A percentile compares a stretch with the other conserved stretches of the same genome.
These are phyloP conservation scores for Phalangium opilio DNA, from an alignment of 2,888 invertebrate genomes.

Conservation along the genomic window DNA sequence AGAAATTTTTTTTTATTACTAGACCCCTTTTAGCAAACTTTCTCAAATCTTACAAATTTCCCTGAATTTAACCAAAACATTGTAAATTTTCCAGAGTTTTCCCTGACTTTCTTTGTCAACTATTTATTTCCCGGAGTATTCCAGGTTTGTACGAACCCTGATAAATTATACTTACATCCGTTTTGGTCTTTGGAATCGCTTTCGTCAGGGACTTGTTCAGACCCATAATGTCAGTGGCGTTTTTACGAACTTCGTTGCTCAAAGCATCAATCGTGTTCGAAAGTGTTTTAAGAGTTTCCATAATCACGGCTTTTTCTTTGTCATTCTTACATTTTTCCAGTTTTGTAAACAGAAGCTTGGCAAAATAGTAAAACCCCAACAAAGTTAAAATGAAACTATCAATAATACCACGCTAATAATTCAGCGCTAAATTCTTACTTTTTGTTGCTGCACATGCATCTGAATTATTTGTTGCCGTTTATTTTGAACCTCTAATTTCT, in stretches of 20 bases:
- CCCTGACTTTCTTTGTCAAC: no score
- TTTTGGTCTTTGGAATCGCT: constrained; percentile 43
- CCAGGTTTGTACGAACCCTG: no score
- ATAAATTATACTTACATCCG: constrained; percentile 41
- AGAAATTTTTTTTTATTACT: no score
- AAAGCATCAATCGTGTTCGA: constrained; percentile 68
- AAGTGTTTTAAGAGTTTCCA: constrained; percentile 56
- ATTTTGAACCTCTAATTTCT: constrained; percentile 64
- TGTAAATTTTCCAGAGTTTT: no score
- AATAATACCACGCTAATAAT: not conserved
- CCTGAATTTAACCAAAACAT: no score
- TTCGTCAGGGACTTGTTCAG: constrained; percentile 2
- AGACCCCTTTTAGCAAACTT: no score
- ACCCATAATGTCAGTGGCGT: constrained; percentile 26
- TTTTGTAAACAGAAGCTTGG: constrained; percentile 53
- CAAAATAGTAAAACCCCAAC: constrained; percentile 12
- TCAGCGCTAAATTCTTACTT: constrained; percentile 27
- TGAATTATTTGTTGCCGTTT: constrained; percentile 72
- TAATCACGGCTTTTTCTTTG: constrained; percentile 44
- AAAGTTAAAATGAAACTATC: not conserved
- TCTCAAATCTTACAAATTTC: no score
- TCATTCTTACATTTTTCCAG: constrained; percentile 50
- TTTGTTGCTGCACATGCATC: constrained; percentile 75
- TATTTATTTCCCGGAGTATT: no score
- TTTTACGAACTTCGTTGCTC: constrained; percentile 40